These are phyloP conservation scores for Gymnothorax javanicus DNA, from an alignment of 2,797 vertebrate genomes.

Conservation along the genomic window DNA sequence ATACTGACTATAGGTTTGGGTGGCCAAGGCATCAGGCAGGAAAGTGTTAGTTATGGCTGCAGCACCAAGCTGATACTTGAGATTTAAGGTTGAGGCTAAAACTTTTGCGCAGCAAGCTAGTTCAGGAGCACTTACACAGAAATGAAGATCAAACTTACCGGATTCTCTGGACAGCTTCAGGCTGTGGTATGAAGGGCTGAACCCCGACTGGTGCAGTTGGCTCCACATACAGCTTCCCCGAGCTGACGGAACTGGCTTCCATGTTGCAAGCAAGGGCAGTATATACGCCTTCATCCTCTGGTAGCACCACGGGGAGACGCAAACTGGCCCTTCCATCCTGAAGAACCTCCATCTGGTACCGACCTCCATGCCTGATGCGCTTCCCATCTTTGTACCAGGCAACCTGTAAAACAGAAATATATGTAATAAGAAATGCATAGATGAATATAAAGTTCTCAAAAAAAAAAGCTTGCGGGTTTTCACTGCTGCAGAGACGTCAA, in stretches of 20 bases:
- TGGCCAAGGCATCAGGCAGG: no score
- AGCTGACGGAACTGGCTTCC: slow-evolving; percentile 93
- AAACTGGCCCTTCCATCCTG: slow-evolving; percentile 90
- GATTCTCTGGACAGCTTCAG: slow-evolving; percentile 86
- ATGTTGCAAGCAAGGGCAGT: slow-evolving; percentile 89
- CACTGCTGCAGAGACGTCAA: no score
- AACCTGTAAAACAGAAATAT: slow-evolving; percentile 69
- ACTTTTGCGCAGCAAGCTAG: not conserved
- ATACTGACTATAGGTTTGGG: no score
- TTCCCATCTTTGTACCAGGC: slow-evolving; percentile 97
- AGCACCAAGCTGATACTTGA: no score
- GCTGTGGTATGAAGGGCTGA: slow-evolving; percentile 84
- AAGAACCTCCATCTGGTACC: slow-evolving; percentile 86
- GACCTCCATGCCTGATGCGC: slow-evolving; percentile 82
- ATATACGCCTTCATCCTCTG: slow-evolving; percentile 96
- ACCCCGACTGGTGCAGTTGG: slow-evolving; percentile 78
- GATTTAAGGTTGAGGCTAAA: no score
- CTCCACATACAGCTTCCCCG: slow-evolving; percentile 92
- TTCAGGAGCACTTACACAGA: not conserved
- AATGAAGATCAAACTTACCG: slow-evolving; percentile 68
- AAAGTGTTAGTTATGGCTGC: no score
- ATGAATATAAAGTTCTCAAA: no score
- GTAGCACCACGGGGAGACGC: slow-evolving; percentile 84
- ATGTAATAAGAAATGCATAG: not conserved
- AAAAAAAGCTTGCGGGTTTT: no score